Base-by-base conservation (phyloP, 2,113 vertebrate genomes). In the Pedionomus torquatus region DNA sequence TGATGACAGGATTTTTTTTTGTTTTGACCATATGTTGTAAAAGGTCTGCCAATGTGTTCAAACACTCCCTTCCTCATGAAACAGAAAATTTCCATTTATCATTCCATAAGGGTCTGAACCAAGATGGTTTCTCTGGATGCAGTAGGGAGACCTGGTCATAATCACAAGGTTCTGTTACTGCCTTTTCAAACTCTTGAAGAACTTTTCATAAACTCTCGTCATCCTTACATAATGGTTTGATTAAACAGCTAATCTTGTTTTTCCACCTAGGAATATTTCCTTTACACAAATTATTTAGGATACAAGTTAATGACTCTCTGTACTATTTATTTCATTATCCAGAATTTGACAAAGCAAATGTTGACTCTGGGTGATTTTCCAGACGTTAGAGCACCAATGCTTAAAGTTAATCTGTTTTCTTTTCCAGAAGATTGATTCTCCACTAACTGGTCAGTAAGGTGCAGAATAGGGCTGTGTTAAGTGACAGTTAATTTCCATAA, bases 401-500 rank as follows among this genome's bases (percentile, higher is more conserved):
- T 90, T 80, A 39, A 92, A 95, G 49, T 54, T 66, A 81, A 81
- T 89, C 48, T 91, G 7, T 72, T 91, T 95, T 60, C 54, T 87
- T 90, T 95, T 90, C 66, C 75, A 90, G 39, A 57, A 87, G 44
- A 54, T 49, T 93, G 93, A 63, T 76, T 83, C 79, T 91, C 63
- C 51, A 43, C 28, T 63, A 1, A 1, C 41, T 1, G 0, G 49
- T 82, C 87, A 72, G 37, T 10, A 41, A 8, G 2, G 58, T 43
- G 41, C 46, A 82, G 63, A 83, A 85, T 7, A 76, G 37, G 75
- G 31, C 10, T 3, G 2, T 33, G 49, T 33, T 85, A 91, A 93
- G 89, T 76, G 66, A 71, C 75, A 94, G 30, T 70, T 83, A 18
- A 83, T 96, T 96, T 94, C 84, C 63, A 70, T 76, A 89, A 91